A percentile compares a stretch with the other conserved stretches of the same genome.
Evolutionary conservation across 2,888 invertebrate genomes (phyloP).

Genomic region (Apamea epomidion): DNA sequence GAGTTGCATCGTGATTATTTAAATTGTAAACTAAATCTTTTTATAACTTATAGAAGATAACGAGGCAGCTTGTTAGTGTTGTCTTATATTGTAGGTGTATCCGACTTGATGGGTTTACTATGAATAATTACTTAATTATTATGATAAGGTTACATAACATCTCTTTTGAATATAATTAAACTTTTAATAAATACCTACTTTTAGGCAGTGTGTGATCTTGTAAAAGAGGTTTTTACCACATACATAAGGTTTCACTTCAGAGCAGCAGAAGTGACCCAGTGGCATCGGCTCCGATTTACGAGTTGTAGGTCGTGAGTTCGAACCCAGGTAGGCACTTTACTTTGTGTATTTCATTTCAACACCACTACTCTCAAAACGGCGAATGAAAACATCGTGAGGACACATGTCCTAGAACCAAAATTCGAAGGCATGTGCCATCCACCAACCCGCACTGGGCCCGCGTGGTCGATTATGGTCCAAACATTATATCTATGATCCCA

Average conservation of each 20-base stretch:
- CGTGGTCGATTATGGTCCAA: not conserved
- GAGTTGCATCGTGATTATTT: slow-evolving; percentile 53
- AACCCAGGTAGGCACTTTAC: not conserved
- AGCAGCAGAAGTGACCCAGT: not conserved
- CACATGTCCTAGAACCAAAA: not conserved
- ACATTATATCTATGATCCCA: too few species aligned
- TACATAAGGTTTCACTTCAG: not conserved
- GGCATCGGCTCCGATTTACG: not conserved
- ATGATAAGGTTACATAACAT: slow-evolving; percentile 20
- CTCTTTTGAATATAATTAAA: slow-evolving; percentile 22
- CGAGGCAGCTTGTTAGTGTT: slow-evolving; percentile 51
- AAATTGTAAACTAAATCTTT: slow-evolving; percentile 57
- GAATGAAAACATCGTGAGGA: not conserved
- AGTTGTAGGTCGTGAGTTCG: not conserved
- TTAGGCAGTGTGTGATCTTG: not conserved
- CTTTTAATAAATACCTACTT: slow-evolving; percentile 1
- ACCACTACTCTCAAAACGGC: not conserved
- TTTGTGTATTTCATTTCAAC: not conserved
- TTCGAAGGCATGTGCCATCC: not conserved
- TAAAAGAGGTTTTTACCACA: not conserved
- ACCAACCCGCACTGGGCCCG: not conserved
- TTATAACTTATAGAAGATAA: slow-evolving; percentile 49
- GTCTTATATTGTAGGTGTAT: slow-evolving; percentile 33
- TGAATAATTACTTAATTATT: slow-evolving; percentile 53
- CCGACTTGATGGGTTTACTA: slow-evolving; percentile 46